Base-by-base conservation (phyloP, 2,113 vertebrate genomes). In the Carollia perspicillata region DNA sequence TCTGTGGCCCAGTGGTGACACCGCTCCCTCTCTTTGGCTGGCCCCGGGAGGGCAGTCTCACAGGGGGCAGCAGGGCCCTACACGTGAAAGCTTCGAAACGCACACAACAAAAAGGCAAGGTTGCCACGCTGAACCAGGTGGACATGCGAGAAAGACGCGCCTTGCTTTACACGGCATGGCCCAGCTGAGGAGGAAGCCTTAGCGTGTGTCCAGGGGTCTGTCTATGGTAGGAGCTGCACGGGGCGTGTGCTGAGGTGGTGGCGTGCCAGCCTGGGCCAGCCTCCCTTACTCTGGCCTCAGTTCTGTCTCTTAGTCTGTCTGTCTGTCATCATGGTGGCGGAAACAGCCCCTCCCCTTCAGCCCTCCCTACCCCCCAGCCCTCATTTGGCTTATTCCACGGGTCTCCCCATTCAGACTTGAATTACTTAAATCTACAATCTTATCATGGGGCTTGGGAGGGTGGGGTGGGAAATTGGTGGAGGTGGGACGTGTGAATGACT, bases 101-200 rank as follows among this genome's bases (percentile, higher is more conserved):
- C 3, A 2, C 69, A 47, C 53, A 37, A 23, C 8, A 23, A 53
- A 53, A 86, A 53, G 53, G 53, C 20, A 3, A 55, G 53, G 37
- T 0, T 7, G 18, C 40, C 4, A 5, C 6, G 1, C 6, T 4
- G 6, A 22, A 63, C 3, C 11, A 33, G 2, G 6, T 8, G 11
- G 40, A 11, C 16, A 17, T 44, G 60, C 33, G 71, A 74, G 84
- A 60, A 42, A 68, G 22, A n/a, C 6, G 33, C 51, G 17, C n/a
- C 18, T 37, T 53, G n/a, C 18, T 75, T 26, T 12, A n/a, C 47
- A 20, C 23, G 83, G 71, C n/a, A 2, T 2, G 44, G 60, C 53
- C 13, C 47, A 2, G 12, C 13, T 3, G 10, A 4, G 58, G 11
- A 42, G 44, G 66, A 18, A 6, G 5, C 8, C n/a, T 18, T 8